These are phyloP conservation scores for Eumerus sabulonum DNA, from an alignment of 2,888 invertebrate genomes.

Conservation along the genomic window DNA sequence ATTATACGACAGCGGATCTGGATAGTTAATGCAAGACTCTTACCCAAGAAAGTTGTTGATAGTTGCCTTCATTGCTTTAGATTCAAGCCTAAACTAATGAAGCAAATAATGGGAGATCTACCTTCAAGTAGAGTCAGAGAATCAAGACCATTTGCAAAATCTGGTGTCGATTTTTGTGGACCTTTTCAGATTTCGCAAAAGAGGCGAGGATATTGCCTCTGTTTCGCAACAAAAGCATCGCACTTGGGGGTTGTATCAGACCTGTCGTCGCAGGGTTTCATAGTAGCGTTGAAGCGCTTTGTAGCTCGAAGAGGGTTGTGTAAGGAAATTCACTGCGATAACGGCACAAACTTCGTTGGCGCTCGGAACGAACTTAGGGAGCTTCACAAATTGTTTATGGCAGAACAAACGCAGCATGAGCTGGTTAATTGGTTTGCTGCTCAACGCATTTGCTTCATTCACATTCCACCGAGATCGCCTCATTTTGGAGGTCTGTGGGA, in stretches of 20 bases:
- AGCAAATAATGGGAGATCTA: constrained; percentile 8
- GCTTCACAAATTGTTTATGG: not conserved
- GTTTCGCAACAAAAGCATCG: not conserved
- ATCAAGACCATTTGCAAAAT: constrained; percentile 1
- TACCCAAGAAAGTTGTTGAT: constrained; percentile 7
- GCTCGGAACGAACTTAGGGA: not conserved
- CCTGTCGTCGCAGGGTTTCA: not conserved
- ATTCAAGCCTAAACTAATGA: not conserved
- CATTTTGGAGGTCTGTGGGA: constrained; percentile 31
- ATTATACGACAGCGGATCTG: constrained; percentile 47
- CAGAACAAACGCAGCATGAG: not conserved
- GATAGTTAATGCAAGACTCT: constrained; percentile 35
- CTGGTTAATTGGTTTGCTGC: constrained; percentile 11
- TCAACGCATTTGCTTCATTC: constrained; percentile 2
- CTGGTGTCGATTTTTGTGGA: constrained; percentile 16
- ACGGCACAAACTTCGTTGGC: no score
- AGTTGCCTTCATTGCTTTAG: constrained; percentile 2
- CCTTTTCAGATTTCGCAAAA: not conserved
- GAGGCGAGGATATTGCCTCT: not conserved
- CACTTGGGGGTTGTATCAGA: not conserved
- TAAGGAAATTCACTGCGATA: no score
- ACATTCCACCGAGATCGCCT: constrained; percentile 15
- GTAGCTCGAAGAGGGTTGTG: no score
- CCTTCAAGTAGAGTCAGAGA: not conserved
- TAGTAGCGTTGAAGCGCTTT: no score